phyloP scores from a whole-genome alignment of 1,140 invertebrate genomes.

The Drosophila persimilis region DNA sequence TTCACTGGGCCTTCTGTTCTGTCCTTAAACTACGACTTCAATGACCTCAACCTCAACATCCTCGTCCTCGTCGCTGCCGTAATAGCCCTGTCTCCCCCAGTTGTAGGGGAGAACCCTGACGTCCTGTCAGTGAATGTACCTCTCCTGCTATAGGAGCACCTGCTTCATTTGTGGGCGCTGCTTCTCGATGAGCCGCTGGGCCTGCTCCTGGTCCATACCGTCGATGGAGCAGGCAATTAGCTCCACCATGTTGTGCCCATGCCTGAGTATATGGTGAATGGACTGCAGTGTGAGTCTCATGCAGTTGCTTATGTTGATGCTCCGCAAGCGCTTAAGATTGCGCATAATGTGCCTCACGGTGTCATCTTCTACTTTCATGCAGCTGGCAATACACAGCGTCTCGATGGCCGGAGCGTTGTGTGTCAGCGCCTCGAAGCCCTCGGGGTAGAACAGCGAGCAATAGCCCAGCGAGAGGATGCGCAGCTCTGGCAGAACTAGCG shows the following conservation, averaged over 20 bases:
- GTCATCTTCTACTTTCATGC: constrained; percentile 55
- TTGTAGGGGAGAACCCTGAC: constrained; percentile 28
- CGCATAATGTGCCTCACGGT: constrained; percentile 37
- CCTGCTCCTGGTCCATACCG: constrained; percentile 49
- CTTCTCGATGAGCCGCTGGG: constrained; percentile 33
- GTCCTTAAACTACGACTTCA: constrained; percentile 47
- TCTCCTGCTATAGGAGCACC: constrained; percentile 71
- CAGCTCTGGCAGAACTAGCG: constrained; percentile 50
- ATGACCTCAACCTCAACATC: constrained; percentile 43
- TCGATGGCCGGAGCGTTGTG: constrained; percentile 58
- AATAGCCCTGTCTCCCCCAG: constrained; percentile 44
- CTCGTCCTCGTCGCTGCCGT: constrained; percentile 37
- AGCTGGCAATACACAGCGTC: constrained; percentile 57
- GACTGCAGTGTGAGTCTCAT: constrained; percentile 43
- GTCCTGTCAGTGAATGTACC: constrained; percentile 67
- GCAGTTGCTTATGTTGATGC: constrained; percentile 68
- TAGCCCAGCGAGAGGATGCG: constrained; percentile 53
- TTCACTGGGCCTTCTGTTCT: constrained; percentile 8
- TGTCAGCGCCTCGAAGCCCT: constrained; percentile 53
- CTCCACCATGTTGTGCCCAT: constrained; percentile 50
- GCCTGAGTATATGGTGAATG: constrained; percentile 50
- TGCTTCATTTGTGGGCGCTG: constrained; percentile 57
- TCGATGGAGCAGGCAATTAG: constrained; percentile 69
- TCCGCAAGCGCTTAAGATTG: constrained; percentile 55
- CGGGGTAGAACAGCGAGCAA: constrained; percentile 52